Conservation (phyloP, 2,797 vertebrate species). For the Chaunax sp. region DNA sequence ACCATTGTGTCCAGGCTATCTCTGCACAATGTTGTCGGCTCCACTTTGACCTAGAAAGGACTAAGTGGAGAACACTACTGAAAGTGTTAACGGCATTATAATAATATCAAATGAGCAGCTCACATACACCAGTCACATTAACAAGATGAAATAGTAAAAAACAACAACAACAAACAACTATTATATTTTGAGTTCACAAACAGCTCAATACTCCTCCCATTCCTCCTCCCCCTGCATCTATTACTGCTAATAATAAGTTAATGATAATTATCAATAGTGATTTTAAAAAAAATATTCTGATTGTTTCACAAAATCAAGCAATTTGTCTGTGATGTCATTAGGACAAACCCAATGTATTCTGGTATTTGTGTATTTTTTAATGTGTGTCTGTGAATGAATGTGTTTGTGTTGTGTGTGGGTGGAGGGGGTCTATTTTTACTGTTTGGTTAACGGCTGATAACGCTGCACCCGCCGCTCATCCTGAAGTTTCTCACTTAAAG, state of each 20-base stretch:
- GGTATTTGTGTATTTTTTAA: not conserved
- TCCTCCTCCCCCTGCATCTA: not conserved
- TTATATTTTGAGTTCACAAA: not conserved
- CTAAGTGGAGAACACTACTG: conserved; percentile 1
- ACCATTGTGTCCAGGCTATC: not conserved
- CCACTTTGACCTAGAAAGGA: conserved; percentile 30
- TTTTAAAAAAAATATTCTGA: not conserved
- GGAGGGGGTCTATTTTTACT: not conserved
- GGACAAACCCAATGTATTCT: conserved; percentile 10
- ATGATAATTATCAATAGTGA: not conserved
- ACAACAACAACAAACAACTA: not conserved
- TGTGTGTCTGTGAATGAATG: not conserved
- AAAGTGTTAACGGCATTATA: not conserved
- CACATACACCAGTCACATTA: not conserved
- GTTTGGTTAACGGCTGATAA: too few species aligned
- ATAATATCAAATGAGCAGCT: not conserved
- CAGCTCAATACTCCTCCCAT: not conserved
- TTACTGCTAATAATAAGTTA: too few species aligned
- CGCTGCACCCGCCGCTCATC: too few species aligned
- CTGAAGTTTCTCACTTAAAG: too few species aligned
- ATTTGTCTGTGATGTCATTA: conserved; percentile 7
- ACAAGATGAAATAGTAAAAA: not conserved
- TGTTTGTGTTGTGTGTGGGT: too few species aligned
- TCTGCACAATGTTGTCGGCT: not conserved
- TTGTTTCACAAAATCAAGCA: conserved; percentile 11